These are phyloP conservation scores for Sterrhoptilus dennistouni DNA, from an alignment of 2,113 vertebrate genomes.

Conservation along the genomic window DNA sequence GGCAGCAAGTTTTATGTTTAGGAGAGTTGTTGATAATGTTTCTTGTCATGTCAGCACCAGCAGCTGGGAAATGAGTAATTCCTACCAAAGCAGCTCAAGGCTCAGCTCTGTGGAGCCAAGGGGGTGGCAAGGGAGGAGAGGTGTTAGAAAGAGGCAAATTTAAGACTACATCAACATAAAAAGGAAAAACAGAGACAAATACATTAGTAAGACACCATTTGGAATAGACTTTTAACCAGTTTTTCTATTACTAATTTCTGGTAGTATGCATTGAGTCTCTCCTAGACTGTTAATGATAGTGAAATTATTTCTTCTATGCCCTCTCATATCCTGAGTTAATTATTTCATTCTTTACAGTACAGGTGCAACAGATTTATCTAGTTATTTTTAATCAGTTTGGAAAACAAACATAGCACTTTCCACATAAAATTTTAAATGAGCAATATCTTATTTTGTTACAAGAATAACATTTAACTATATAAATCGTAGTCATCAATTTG, in stretches of 20 bases:
- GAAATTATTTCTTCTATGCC: neutral
- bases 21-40: neutral
- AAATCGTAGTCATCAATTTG: neutral
- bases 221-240: neutral
- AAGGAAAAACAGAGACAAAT: neutral
- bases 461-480: neutral
- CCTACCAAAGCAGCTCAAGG: neutral
- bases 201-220: neutral
- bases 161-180: neutral
- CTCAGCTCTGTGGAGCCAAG: neutral
- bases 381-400: constrained; percentile 24
- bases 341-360: neutral
- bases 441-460: neutral
- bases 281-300: neutral
- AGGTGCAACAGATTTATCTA: neutral
- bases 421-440: neutral
- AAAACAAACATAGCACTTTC: constrained; percentile 23
- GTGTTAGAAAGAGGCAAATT: neutral
- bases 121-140: neutral
- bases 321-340: neutral
- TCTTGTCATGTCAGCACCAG: neutral
- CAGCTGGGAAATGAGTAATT: neutral
- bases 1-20: neutral
- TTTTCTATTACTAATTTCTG: neutral
- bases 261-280: neutral